Conservation (phyloP, 2,797 vertebrate species). For the Microctenopoma steveboyesi region DNA sequence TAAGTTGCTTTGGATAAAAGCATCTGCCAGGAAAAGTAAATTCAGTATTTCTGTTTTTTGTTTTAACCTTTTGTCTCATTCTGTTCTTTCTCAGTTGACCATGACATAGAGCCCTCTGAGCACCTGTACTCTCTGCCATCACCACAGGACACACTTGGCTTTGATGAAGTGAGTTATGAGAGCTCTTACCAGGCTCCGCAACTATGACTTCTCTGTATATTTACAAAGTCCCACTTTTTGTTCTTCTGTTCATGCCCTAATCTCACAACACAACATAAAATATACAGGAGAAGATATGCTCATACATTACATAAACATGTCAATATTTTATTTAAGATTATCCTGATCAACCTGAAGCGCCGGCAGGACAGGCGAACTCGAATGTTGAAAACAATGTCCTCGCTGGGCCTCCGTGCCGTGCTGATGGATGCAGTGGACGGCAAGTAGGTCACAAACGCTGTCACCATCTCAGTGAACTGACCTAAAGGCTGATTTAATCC, state of each 20-base stretch:
- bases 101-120: slow-evolving; percentile 86
- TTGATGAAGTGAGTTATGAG: slow-evolving; percentile 88
- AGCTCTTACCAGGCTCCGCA: background rate
- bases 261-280: too few species aligned
- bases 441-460: slow-evolving; percentile 85
- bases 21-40: background rate
- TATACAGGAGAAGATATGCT: too few species aligned
- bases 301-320: too few species aligned
- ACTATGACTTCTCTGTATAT: slow-evolving; percentile 8
- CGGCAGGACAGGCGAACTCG: slow-evolving; percentile 90
- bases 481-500: slow-evolving; percentile 9
- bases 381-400: slow-evolving; percentile 89
- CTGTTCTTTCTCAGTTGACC: slow-evolving; percentile 84
- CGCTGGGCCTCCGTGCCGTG: slow-evolving; percentile 88
- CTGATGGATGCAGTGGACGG: slow-evolving; percentile 93
- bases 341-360: slow-evolving; percentile 94
- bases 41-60: slow-evolving; percentile 21
- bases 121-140: slow-evolving; percentile 82
- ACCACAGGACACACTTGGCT: slow-evolving; percentile 89
- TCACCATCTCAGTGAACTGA: background rate
- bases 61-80: slow-evolving; percentile 24
- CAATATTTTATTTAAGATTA: slow-evolving; percentile 80
- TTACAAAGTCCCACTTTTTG: slow-evolving; percentile 5
- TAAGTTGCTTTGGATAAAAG: too few species aligned
- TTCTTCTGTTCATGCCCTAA: too few species aligned